These are phyloP conservation scores for Ephydatia muelleri DNA, from an alignment of 37 sponge, comb jelly and placozoan species.

Conservation along the genomic window DNA sequence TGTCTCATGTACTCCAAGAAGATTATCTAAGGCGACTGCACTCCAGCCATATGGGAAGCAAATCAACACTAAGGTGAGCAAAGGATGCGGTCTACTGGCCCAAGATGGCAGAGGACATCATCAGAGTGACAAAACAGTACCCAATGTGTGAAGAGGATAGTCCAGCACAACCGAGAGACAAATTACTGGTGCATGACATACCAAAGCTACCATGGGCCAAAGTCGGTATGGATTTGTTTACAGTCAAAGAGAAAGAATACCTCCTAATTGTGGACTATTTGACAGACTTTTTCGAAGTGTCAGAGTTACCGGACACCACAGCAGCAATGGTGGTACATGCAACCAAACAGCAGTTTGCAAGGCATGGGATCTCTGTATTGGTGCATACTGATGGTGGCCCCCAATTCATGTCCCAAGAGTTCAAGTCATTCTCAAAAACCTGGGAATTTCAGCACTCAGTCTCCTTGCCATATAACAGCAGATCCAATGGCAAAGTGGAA, in stretches of 20 bases:
- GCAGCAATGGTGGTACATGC: conserved; percentile 5
- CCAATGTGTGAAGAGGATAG: conserved; percentile 4
- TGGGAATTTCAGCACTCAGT: conserved; percentile 37
- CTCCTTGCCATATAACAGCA: conserved; percentile 24
- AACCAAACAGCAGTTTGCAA: conserved; percentile 34
- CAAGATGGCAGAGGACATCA: conserved; percentile 16
- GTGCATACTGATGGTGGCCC: background rate
- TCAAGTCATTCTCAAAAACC: conserved; percentile 22
- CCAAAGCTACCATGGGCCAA: conserved; percentile 38
- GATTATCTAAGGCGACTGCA: background rate
- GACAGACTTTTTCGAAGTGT: conserved; percentile 7
- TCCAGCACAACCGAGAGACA: conserved; percentile 32
- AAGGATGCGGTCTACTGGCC: conserved; percentile 34
- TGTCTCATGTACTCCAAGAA: background rate
- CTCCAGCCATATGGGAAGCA: background rate
- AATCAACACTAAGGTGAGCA: background rate
- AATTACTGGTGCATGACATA: conserved; percentile 13
- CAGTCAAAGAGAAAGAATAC: conserved; percentile 30
- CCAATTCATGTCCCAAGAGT: conserved; percentile 26
- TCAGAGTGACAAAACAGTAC: conserved; percentile 9
- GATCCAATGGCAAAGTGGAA: conserved; percentile 42
- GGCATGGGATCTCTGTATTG: conserved; percentile 21
- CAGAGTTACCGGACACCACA: conserved; percentile 18
- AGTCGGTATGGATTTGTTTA: conserved; percentile 26
- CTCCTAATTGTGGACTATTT: conserved; percentile 43